Base-by-base conservation (phyloP, 2,797 vertebrate genomes). In the Falco cherrug region DNA sequence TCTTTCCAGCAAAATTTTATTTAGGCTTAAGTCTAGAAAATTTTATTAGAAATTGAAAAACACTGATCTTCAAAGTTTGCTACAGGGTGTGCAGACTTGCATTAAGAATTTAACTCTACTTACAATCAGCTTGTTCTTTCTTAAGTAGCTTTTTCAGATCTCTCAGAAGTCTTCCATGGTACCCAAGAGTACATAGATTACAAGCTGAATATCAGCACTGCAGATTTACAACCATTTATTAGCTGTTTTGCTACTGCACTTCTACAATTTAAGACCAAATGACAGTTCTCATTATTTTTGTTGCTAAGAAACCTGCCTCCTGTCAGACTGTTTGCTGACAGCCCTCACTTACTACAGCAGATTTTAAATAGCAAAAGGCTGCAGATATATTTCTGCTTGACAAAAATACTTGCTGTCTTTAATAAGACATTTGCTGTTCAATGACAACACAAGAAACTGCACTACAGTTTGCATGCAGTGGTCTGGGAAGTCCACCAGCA, bases 301-400 rank as follows among this genome's bases (percentile, higher is more conserved):
- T 98, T 98, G 98, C 98, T 95, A 88, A 96, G 98, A 98, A 98
- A 98, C 97, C 95, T 97, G 98, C 98, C 97, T 98, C 97, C 96
- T 95, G 63, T 47, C 9, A 73, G 96, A 94, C 94, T 95, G 96
- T 97, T 98, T 93, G 96, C 98, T 97, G 97, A 98, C 96, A 95
- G 97, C 97, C 97, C 98, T 98, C 96, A 96, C 98, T 98, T 98
- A 98, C 91, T 94, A 92, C 8, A 3, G 29, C 14, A 60, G 45
- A 74, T 85, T 67, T 83, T 88, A 91, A 95, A 83, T 19, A 88
- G 71, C 14, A 91, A 85, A 43, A 78, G 69, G 57, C 68, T 77
- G 18, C 25, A 78, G 53, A 90, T 13, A 0, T 39, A 53, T 50
- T 67, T 87, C 69, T 86, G 43, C 45, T 82, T 21, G 24, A 24